Percentiles rank a stretch among this genome's conserved stretches.
phyloP scores from a whole-genome alignment of 2,888 invertebrate genomes.

The Campaea margaritaria region DNA sequence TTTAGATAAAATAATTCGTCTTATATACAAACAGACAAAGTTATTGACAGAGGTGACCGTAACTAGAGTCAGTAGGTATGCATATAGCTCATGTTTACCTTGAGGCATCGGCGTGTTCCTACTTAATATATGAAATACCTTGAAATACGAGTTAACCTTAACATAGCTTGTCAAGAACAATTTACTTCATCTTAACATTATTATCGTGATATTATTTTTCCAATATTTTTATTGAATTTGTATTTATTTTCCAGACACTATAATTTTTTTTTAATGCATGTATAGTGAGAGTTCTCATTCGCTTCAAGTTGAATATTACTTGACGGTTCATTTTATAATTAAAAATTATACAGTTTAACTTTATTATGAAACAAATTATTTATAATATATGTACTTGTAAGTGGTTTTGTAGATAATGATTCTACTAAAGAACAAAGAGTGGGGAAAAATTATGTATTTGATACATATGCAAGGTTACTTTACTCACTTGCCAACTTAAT shows the following conservation, averaged over 20 bases:
- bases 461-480: conserved; percentile 22
- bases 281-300: too few relatives aligned
- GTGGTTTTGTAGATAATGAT: too few relatives aligned
- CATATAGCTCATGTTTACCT: conserved; percentile 52
- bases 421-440: too few relatives aligned
- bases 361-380: too few relatives aligned
- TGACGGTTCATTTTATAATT: too few relatives aligned
- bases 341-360: too few relatives aligned
- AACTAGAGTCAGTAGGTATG: conserved; percentile 36
- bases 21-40: not conserved
- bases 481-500: conserved; percentile 55
- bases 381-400: too few relatives aligned
- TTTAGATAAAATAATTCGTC: not conserved
- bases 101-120: conserved; percentile 33
- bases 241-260: not conserved
- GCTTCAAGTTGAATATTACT: too few relatives aligned
- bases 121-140: conserved; percentile 13
- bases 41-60: conserved; percentile 38
- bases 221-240: not conserved
- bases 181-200: conserved; percentile 20
- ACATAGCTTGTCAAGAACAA: conserved; percentile 25
- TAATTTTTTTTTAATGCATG: too few relatives aligned
- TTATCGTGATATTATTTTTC: not conserved
- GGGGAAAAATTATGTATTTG: not conserved
- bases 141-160: conserved; percentile 22